These are phyloP conservation scores for Hippocampus barbouri DNA, from an alignment of 2,113 vertebrate species.

Conservation along the genomic window DNA sequence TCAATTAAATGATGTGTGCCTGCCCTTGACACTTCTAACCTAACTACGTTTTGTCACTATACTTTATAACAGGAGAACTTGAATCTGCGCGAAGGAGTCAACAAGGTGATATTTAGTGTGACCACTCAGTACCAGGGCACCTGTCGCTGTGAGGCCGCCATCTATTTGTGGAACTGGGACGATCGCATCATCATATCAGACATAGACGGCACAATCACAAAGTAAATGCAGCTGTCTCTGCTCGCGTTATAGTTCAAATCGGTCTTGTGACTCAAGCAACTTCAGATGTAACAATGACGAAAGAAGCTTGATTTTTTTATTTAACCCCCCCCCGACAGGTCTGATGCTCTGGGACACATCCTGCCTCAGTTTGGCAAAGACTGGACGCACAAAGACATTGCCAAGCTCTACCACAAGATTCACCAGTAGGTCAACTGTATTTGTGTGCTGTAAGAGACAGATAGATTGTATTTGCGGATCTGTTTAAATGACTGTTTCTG, in stretches of 20 bases:
- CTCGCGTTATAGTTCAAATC: neutral
- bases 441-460: neutral
- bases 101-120: constrained; percentile 87
- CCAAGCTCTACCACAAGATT: constrained; percentile 92
- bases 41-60: neutral
- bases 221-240: constrained; percentile 65
- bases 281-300: neutral
- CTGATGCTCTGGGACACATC: constrained; percentile 90
- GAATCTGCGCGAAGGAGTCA: constrained; percentile 86
- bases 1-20: too few relatives aligned
- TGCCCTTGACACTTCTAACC: neutral
- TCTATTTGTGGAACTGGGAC: constrained; percentile 93
- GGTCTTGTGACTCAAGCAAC: neutral
- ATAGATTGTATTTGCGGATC: neutral
- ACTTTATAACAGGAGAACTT: constrained; percentile 68
- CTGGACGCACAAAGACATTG: constrained; percentile 92
- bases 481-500: neutral
- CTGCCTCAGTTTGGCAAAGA: constrained; percentile 92
- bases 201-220: constrained; percentile 96
- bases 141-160: constrained; percentile 87
- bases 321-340: constrained; percentile 66
- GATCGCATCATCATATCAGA: constrained; percentile 92
- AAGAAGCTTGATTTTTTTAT: neutral
- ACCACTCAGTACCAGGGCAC: constrained; percentile 96
- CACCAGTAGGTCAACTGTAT: constrained; percentile 74